phyloP scores from a whole-genome alignment of 2,113 vertebrate genomes.

The Pseudorectes ferrugineus region DNA sequence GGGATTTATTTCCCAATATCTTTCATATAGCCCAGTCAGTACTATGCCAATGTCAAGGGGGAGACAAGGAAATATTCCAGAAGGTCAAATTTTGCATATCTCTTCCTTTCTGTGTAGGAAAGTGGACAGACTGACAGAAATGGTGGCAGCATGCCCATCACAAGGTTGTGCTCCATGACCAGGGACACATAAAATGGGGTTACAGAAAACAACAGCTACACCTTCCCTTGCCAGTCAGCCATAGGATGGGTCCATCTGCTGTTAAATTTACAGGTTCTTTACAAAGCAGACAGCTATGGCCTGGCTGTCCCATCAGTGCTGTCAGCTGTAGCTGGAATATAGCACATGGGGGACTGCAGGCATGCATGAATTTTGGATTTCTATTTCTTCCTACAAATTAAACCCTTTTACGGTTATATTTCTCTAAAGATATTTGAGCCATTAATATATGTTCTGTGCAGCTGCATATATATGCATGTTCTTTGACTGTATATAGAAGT shows the following conservation, averaged over 20 bases:
- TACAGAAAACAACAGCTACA: neutral
- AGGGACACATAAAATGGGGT: neutral
- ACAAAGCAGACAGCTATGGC: neutral
- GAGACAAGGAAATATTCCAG: neutral
- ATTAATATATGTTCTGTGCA: neutral
- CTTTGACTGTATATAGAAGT: neutral
- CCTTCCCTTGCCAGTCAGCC: neutral
- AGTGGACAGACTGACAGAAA: neutral
- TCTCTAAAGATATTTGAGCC: neutral
- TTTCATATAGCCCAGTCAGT: neutral
- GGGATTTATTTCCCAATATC: neutral
- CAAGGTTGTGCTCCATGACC: neutral
- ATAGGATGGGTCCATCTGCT: neutral
- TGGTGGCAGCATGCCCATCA: neutral
- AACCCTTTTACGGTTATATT: neutral
- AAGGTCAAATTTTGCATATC: neutral
- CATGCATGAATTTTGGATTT: neutral
- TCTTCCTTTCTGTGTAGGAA: neutral
- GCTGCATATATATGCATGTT: neutral
- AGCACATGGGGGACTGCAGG: neutral
- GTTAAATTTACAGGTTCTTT: neutral
- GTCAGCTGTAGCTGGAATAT: neutral
- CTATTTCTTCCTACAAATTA: slow-evolving; percentile 36
- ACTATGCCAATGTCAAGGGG: neutral
- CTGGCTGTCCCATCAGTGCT: neutral